Base-by-base conservation (phyloP, 2,888 invertebrate genomes). In the Coelopa pilipes region DNA sequence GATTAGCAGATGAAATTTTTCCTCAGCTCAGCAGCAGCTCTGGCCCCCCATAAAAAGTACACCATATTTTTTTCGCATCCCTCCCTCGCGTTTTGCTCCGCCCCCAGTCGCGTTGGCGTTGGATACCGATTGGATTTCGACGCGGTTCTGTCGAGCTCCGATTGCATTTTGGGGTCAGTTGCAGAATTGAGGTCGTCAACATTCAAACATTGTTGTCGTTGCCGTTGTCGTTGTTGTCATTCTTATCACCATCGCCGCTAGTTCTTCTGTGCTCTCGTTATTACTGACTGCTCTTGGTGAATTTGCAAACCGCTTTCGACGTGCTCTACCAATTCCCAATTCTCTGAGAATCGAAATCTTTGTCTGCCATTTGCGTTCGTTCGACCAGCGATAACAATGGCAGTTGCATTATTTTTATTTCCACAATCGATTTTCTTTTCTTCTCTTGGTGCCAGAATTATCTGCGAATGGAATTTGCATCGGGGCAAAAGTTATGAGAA, bases 91-190 rank as follows among this genome's bases (percentile, higher is more conserved):
- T 7, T 34, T 7, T 34, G 2, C 34, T 34, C 34, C 34, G 7
- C 7, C 34, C 34, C 7, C 7, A 34, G 2, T 34, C 34, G 4
- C 34, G 34, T 34, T 34, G 34, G 34, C 34, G 34, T n/a, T 34
- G 34, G 34, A 34, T 34, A 4, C 34, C 34, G 34, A 34, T 34
- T 2, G 34, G 34, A 34, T 34, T 34, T n/a, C n/a, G n/a, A n/a
- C n/a, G n/a, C n/a, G n/a, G n/a, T n/a, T 34, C 34, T 47, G 70
- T 60, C 70, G 60, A 60, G 59, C 21, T 49, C 49, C n/a, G 49
- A 60, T 49, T 69, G 69, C 69, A 69, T 59, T 50, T 66, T 62
- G n/a, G 46, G 59, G 70, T 70, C 70, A 49, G 46, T 70, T 49
- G 70, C 49, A 59, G 47, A 49, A 70, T 21, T 60, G 70, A 59